Percentiles rank a stretch among this genome's conserved stretches.
Conservation (phyloP, 23 tunicate genomes). For the Aplidium turbinatum region DNA sequence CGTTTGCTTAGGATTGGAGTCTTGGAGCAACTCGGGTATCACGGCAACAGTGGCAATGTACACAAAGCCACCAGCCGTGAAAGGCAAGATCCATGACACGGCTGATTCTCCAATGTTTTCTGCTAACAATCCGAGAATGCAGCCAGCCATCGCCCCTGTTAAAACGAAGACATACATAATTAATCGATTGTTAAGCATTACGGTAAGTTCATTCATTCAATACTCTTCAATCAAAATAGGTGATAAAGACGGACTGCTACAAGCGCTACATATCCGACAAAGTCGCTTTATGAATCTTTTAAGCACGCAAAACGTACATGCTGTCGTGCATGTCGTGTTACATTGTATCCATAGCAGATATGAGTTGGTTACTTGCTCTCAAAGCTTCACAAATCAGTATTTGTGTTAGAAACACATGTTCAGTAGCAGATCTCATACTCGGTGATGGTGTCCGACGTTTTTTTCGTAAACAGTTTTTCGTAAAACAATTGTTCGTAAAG, state of each 20-base stretch:
- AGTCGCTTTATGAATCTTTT: too few species aligned
- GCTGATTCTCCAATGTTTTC: slow-evolving; percentile 94
- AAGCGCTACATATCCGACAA: not conserved
- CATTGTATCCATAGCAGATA: too few species aligned
- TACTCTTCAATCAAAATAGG: not conserved
- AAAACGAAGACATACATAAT: not conserved
- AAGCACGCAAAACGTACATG: too few species aligned
- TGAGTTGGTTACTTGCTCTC: too few species aligned
- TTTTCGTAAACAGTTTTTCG: too few species aligned
- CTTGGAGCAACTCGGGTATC: slow-evolving; percentile 82
- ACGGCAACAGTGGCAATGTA: slow-evolving; percentile 98
- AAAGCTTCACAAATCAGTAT: too few species aligned
- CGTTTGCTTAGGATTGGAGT: slow-evolving; percentile 76
- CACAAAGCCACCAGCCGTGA: slow-evolving; percentile 97
- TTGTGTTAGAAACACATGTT: too few species aligned
- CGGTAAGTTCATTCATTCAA: not conserved
- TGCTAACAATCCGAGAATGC: slow-evolving; percentile 76
- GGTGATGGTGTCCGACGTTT: too few species aligned
- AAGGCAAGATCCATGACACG: slow-evolving; percentile 85
- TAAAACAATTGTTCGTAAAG: too few species aligned
- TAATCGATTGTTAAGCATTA: too few species aligned
- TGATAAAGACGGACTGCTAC: not conserved
- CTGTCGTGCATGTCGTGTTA: too few species aligned
- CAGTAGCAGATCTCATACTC: too few species aligned
- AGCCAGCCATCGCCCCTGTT: slow-evolving; percentile 87